Evolutionary conservation across 2,113 vertebrate species (phyloP).

Genomic region (Etheostoma cragini): DNA sequence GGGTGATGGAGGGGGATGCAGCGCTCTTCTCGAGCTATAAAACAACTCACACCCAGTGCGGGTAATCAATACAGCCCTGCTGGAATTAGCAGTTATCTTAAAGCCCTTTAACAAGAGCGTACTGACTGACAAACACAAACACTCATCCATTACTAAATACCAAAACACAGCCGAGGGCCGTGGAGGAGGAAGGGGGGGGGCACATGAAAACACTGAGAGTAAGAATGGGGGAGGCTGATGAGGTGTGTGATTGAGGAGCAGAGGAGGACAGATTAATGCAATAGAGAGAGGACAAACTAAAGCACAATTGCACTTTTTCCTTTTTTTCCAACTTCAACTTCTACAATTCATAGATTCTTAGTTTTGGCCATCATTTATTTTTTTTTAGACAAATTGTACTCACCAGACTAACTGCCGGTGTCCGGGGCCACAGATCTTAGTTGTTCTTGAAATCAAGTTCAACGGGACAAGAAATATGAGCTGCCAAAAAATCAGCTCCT

Average conservation of each 20-base stretch:
- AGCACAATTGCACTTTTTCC: not conserved
- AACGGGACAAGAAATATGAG: not conserved
- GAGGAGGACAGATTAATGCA: not conserved
- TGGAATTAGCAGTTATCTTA: conserved; percentile 85
- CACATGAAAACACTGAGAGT: not conserved
- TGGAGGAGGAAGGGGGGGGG: not conserved
- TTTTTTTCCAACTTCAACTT: not conserved
- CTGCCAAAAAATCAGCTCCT: not conserved
- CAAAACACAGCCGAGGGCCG: conserved; percentile 29
- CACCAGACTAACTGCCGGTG: not conserved
- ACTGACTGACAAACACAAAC: conserved; percentile 79
- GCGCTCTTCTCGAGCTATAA: conserved; percentile 69
- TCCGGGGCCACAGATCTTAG: not conserved
- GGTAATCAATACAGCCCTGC: conserved; percentile 79
- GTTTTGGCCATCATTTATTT: not conserved
- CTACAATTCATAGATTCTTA: no score
- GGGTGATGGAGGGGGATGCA: conserved; percentile 37
- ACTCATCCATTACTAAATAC: conserved; percentile 81
- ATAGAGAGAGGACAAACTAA: not conserved
- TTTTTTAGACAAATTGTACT: not conserved
- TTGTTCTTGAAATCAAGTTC: not conserved
- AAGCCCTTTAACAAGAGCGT: conserved; percentile 79
- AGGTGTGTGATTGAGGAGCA: conserved; percentile 2
- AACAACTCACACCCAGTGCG: conserved; percentile 70
- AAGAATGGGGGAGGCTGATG: not conserved